phyloP scores from a whole-genome alignment of 2,888 invertebrate genomes.

The Neoscelio sp. region DNA sequence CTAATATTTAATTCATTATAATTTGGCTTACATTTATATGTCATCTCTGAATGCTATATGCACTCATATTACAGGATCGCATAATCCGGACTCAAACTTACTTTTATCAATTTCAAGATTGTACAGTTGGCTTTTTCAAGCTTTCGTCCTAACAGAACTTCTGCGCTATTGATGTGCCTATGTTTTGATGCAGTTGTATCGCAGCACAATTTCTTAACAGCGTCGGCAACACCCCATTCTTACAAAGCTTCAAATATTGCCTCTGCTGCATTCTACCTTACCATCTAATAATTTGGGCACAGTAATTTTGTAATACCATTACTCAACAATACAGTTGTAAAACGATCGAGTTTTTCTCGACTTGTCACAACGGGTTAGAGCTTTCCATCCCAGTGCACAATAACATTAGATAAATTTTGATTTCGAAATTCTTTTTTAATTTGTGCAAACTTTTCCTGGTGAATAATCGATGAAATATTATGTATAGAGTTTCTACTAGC shows the following conservation, averaged over 20 bases:
- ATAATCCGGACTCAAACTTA: conserved; percentile 5
- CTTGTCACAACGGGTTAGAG: not conserved
- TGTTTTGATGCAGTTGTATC: conserved; percentile 40
- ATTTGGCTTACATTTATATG: not conserved
- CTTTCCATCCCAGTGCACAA: conserved; percentile 23
- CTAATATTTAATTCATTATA: not conserved
- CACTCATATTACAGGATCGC: not conserved
- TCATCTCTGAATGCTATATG: conserved; percentile 3
- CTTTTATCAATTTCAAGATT: not conserved
- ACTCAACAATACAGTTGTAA: conserved; percentile 15
- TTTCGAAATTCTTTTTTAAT: conserved; percentile 23
- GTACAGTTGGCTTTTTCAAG: conserved; percentile 14
- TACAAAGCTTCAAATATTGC: conserved; percentile 18
- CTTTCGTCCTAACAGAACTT: conserved; percentile 14
- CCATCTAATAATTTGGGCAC: conserved; percentile 37
- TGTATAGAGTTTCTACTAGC: not conserved
- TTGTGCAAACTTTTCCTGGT: not conserved
- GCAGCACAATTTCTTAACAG: conserved; percentile 30
- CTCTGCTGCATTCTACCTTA: conserved; percentile 16
- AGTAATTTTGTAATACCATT: conserved; percentile 30
- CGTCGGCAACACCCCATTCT: conserved; percentile 18
- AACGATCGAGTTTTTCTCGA: conserved; percentile 10
- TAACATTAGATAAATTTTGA: conserved; percentile 10
- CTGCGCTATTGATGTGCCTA: conserved; percentile 22
- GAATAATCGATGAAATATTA: not conserved